These are phyloP conservation scores for Mamestra configurata DNA, from an alignment of 1,140 invertebrate species.

Conservation along the genomic window DNA sequence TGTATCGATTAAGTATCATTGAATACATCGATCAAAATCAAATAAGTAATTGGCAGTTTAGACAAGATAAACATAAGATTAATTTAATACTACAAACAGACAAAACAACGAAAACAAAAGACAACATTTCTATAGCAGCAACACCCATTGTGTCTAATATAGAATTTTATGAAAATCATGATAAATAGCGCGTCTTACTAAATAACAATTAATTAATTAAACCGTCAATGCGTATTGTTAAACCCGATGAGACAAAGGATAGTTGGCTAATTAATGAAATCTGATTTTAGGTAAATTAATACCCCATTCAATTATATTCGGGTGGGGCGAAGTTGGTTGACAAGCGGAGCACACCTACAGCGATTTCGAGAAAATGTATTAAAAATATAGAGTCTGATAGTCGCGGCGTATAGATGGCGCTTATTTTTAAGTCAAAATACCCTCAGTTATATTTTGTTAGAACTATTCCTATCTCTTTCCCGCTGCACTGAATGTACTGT, in stretches of 20 bases:
- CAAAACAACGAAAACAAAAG: not conserved
- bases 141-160: not conserved
- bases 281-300: constrained; percentile 49
- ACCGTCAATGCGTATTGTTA: constrained; percentile 31
- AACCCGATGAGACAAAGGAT: constrained; percentile 41
- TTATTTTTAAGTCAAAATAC: no score
- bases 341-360: not conserved
- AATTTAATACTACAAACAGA: not conserved
- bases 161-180: constrained; percentile 43
- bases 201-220: constrained; percentile 51
- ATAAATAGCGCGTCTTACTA: constrained; percentile 38
- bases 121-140: constrained; percentile 15
- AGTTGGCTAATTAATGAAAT: constrained; percentile 48
- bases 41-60: no score
- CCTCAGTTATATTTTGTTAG: no score
- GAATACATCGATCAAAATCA: no score
- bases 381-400: no score
- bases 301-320: constrained; percentile 24
- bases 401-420: no score
- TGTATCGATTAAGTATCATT: no score
- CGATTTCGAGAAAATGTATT: not conserved
- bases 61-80: not conserved
- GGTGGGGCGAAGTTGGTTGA: not conserved
- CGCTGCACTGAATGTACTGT: no score
- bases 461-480: no score